A percentile compares a stretch with the other conserved stretches of the same genome.
These are phyloP conservation scores for Garra rufa DNA, from an alignment of 2,113 vertebrate species.

Conservation along the genomic window DNA sequence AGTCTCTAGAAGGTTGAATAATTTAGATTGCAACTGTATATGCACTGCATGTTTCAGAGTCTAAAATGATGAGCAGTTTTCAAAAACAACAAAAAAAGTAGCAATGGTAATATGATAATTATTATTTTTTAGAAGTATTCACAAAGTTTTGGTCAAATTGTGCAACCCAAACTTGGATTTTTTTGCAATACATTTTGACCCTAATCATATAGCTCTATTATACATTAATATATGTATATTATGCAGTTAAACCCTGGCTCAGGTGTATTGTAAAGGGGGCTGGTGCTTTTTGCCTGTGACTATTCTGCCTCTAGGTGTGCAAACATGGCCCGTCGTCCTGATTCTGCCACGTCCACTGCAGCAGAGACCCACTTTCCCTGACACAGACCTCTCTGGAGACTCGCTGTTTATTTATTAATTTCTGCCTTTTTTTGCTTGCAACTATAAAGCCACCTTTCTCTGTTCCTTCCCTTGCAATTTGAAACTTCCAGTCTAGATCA, in stretches of 20 bases:
- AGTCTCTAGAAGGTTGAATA: no score
- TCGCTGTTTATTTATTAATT: conserved; percentile 43
- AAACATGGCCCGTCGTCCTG: conserved; percentile 63
- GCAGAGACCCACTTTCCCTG: conserved; percentile 69
- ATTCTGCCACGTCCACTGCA: conserved; percentile 60
- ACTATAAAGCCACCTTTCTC: not conserved
- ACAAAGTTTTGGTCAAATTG: not conserved
- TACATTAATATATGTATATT: conserved; percentile 10
- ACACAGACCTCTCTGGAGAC: conserved; percentile 58
- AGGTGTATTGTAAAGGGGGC: conserved; percentile 40
- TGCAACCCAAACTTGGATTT: not conserved
- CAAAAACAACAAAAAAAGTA: no score
- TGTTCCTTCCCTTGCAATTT: not conserved
- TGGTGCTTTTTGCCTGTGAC: conserved; percentile 47
- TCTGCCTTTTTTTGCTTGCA: not conserved
- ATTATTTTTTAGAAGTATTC: no score
- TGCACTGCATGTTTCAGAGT: no score
- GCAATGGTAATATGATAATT: no score
- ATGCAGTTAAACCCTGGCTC: conserved; percentile 41
- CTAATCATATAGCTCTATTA: not conserved
- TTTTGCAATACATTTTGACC: not conserved
- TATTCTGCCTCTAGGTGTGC: conserved; percentile 54
- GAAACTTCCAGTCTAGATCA: not conserved
- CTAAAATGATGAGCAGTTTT: no score
- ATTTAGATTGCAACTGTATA: no score